These are phyloP conservation scores for Leptosomus discolor DNA, from an alignment of 2,113 vertebrate genomes.

Conservation along the genomic window DNA sequence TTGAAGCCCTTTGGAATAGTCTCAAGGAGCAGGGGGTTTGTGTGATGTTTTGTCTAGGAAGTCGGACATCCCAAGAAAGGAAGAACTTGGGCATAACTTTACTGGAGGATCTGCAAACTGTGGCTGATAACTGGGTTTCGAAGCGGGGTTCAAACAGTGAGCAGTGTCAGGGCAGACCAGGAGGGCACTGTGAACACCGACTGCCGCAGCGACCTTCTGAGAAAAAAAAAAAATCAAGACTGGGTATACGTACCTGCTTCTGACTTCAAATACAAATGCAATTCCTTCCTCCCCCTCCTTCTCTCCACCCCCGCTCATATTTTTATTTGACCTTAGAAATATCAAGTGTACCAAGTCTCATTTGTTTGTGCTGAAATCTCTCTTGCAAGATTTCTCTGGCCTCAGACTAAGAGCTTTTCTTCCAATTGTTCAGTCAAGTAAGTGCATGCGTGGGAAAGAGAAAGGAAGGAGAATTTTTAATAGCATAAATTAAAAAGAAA, in stretches of 20 bases:
- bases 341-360: neutral
- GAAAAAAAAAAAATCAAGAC: neutral
- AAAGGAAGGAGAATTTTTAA: neutral
- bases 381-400: neutral
- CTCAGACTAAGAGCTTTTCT: conserved; percentile 12
- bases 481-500: neutral
- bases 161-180: neutral
- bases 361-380: neutral
- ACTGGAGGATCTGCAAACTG: neutral
- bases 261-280: neutral
- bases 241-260: neutral
- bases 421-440: neutral
- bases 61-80: too few relatives aligned
- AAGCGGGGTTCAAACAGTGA: neutral
- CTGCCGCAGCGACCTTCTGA: fast-evolving
- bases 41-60: neutral
- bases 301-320: neutral
- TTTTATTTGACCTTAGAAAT: neutral
- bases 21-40: neutral
- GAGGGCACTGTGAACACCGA: neutral
- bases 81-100: neutral
- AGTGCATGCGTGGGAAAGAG: neutral
- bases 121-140: fast-evolving
- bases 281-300: neutral
- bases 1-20: neutral